phyloP scores from a whole-genome alignment of 2,797 vertebrate species.

The Tiaroga cobitis region DNA sequence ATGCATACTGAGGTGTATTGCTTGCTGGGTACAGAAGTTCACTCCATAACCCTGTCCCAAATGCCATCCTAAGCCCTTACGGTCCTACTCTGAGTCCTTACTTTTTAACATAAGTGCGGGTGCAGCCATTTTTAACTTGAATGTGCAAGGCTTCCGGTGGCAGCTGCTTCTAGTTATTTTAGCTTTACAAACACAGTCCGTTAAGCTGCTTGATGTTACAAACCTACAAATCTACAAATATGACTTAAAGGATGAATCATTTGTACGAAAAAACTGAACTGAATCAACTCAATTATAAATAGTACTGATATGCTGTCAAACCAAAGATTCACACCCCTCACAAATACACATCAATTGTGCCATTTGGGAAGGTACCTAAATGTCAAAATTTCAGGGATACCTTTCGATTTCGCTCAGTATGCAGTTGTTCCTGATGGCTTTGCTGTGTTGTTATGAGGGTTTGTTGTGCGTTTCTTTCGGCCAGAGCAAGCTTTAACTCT shows the following conservation, averaged over 20 bases:
- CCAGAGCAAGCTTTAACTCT: constrained; percentile 70
- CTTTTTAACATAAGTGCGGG: background rate
- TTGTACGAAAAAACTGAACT: background rate
- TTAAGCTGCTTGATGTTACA: background rate
- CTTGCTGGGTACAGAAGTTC: background rate
- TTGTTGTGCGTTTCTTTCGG: constrained; percentile 71
- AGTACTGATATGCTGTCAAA: background rate
- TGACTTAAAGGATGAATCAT: background rate
- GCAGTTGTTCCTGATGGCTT: constrained; percentile 77
- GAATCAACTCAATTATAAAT: background rate
- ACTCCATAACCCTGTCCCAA: background rate
- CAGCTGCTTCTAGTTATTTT: background rate
- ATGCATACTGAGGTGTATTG: background rate
- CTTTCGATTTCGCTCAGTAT: constrained; percentile 75
- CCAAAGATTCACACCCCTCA: background rate
- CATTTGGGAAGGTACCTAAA: background rate
- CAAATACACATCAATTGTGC: background rate
- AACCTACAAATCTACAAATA: background rate
- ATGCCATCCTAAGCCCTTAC: background rate
- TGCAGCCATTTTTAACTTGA: background rate
- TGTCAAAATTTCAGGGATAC: constrained; percentile 62
- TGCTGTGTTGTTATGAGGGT: constrained; percentile 72
- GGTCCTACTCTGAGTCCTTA: background rate
- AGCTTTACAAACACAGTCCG: background rate
- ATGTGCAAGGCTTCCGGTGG: background rate